These are phyloP conservation scores for Venustaconcha ellipsiformis DNA, from an alignment of 1,140 invertebrate species.

Conservation along the genomic window DNA sequence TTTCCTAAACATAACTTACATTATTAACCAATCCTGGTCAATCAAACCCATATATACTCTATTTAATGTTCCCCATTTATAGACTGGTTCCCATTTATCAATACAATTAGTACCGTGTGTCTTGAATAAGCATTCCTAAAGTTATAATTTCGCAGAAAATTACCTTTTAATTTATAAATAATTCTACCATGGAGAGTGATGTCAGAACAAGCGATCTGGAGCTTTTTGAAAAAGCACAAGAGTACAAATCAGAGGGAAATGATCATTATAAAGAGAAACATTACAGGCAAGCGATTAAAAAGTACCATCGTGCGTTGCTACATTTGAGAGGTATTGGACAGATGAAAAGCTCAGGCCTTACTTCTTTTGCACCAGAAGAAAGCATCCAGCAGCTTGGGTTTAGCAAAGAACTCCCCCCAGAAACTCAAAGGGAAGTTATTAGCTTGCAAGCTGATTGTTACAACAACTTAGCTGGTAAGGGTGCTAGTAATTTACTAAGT, in stretches of 20 bases:
- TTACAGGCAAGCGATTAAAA: constrained; percentile 55
- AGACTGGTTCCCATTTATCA: too few relatives aligned
- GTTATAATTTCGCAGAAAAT: not conserved
- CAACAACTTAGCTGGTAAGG: constrained; percentile 64
- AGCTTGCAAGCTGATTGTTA: constrained; percentile 55
- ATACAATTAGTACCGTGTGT: too few relatives aligned
- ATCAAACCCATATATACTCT: too few relatives aligned
- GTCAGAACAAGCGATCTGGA: constrained; percentile 18
- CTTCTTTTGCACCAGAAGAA: constrained; percentile 16
- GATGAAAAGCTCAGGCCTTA: constrained; percentile 24
- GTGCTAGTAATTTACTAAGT: not conserved
- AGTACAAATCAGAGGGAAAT: constrained; percentile 62
- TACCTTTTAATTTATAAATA: constrained; percentile 3
- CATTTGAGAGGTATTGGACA: constrained; percentile 53
- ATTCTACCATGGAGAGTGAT: constrained; percentile 1
- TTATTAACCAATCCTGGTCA: too few relatives aligned
- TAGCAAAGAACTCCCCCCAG: constrained; percentile 29
- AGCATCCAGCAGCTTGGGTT: constrained; percentile 15
- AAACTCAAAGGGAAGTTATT: constrained; percentile 38
- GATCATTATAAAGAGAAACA: constrained; percentile 54
- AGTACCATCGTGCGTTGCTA: constrained; percentile 62
- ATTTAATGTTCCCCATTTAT: too few relatives aligned
- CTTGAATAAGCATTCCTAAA: too few relatives aligned
- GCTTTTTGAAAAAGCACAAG: constrained; percentile 46
- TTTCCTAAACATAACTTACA: too few relatives aligned